A percentile compares a stretch with the other conserved stretches of the same genome.
phyloP scores from a whole-genome alignment of 1,140 invertebrate genomes.

The Hyposmocoma kahamanoa region DNA sequence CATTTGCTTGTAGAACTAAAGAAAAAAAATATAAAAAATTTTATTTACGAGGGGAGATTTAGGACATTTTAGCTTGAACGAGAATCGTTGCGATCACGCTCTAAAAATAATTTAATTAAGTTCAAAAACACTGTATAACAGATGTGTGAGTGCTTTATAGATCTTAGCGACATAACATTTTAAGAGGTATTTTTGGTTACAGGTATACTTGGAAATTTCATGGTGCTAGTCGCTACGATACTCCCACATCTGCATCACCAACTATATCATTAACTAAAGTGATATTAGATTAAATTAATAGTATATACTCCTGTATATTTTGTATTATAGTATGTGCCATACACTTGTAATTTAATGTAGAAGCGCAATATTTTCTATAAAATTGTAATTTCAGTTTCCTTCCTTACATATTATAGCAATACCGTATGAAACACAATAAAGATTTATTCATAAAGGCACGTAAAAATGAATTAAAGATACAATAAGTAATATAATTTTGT shows the following conservation, averaged over 20 bases:
- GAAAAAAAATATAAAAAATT: no score
- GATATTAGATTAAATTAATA: conserved; percentile 65
- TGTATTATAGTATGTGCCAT: conserved; percentile 69
- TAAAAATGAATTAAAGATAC: conserved; percentile 48
- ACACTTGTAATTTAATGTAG: conserved; percentile 60
- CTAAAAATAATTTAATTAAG: no score
- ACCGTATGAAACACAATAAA: conserved; percentile 56
- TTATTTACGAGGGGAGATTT: no score
- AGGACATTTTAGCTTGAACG: no score
- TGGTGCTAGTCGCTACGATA: conserved; percentile 33
- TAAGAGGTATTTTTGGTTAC: no score
- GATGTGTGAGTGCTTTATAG: no score
- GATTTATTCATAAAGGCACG: conserved; percentile 61
- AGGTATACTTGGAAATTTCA: conserved; percentile 40
- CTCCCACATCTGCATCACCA: conserved; percentile 40
- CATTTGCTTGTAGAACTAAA: no score
- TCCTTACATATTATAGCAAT: conserved; percentile 59
- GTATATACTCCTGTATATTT: conserved; percentile 66
- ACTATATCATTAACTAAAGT: conserved; percentile 69
- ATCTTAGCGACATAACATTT: no score
- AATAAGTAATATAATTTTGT: no score
- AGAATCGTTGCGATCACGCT: no score
- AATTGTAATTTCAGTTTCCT: conserved; percentile 42
- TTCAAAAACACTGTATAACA: no score
- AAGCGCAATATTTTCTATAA: conserved; percentile 63